These are phyloP conservation scores for Tortricodes alternella DNA, from an alignment of 2,888 invertebrate genomes.

Conservation along the genomic window DNA sequence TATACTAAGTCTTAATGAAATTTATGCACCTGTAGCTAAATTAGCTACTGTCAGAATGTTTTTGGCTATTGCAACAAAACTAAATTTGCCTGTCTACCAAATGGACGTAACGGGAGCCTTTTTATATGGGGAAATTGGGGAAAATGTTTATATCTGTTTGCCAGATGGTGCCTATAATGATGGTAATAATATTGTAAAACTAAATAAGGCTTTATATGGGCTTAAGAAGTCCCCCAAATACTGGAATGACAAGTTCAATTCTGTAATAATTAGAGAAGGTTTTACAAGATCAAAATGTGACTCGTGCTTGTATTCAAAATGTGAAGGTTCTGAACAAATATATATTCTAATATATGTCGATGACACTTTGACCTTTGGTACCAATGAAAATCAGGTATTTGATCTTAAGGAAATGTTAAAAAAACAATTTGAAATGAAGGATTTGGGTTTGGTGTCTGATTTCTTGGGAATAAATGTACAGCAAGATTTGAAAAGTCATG, in stretches of 20 bases:
- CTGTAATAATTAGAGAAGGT: conserved; percentile 18
- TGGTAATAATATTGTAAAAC: conserved; percentile 26
- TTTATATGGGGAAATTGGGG: conserved; percentile 12
- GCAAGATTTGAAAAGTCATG: conserved; percentile 28
- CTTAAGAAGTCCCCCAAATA: conserved; percentile 25
- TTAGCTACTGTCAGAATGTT: conserved; percentile 33
- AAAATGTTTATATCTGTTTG: conserved; percentile 13
- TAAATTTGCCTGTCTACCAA: conserved; percentile 30
- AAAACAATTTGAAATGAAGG: conserved; percentile 35
- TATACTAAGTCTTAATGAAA: conserved; percentile 20
- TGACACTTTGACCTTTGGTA: conserved; percentile 25
- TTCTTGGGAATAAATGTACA: conserved; percentile 34
- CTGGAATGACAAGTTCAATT: conserved; percentile 31
- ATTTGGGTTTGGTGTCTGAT: conserved; percentile 31
- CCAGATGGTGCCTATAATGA: conserved; percentile 26
- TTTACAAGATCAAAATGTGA: conserved; percentile 28
- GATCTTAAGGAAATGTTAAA: conserved; percentile 14
- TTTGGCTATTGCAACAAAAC: conserved; percentile 31
- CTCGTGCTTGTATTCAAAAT: conserved; percentile 24
- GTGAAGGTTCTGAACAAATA: not conserved
- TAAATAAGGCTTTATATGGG: conserved; percentile 32
- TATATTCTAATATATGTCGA: conserved; percentile 31
- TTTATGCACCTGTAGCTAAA: conserved; percentile 36
- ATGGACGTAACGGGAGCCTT: conserved; percentile 19
- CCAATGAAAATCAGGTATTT: conserved; percentile 3